Conservation (phyloP, 2,888 invertebrate genomes). For the Frankliniella fusca region DNA sequence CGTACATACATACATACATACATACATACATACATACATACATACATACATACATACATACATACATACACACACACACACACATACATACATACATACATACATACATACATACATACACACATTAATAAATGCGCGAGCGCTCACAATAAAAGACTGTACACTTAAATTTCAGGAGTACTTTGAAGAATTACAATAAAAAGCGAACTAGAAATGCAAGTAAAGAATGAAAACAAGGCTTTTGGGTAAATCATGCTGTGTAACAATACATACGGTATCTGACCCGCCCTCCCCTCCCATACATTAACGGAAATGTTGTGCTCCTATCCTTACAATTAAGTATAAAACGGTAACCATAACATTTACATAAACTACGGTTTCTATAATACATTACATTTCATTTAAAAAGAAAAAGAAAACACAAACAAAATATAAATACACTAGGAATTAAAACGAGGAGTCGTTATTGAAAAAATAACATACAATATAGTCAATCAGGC, state of each 20-base stretch:
- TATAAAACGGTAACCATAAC: slow-evolving; percentile 23
- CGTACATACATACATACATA: background rate
- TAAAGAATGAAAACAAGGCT: background rate
- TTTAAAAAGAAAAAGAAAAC: slow-evolving; percentile 2
- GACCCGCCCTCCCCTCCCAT: background rate
- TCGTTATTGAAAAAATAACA: slow-evolving; percentile 25
- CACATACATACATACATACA: background rate
- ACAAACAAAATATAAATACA: slow-evolving; percentile 25
- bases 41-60: background rate
- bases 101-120: background rate
- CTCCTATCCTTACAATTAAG: background rate
- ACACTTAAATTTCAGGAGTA: background rate
- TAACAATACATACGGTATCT: background rate
- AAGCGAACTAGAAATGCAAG: background rate
- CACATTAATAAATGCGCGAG: background rate
- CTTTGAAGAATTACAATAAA: background rate
- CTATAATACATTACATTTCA: background rate
- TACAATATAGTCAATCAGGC: background rate
- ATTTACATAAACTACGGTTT: background rate
- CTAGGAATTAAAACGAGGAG: slow-evolving; percentile 5
- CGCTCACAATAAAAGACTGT: background rate
- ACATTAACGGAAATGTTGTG: background rate
- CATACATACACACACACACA: background rate
- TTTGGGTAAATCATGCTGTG: background rate
- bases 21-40: background rate